Conservation (phyloP, 2,797 vertebrate genomes). For the Crotalus adamanteus region DNA sequence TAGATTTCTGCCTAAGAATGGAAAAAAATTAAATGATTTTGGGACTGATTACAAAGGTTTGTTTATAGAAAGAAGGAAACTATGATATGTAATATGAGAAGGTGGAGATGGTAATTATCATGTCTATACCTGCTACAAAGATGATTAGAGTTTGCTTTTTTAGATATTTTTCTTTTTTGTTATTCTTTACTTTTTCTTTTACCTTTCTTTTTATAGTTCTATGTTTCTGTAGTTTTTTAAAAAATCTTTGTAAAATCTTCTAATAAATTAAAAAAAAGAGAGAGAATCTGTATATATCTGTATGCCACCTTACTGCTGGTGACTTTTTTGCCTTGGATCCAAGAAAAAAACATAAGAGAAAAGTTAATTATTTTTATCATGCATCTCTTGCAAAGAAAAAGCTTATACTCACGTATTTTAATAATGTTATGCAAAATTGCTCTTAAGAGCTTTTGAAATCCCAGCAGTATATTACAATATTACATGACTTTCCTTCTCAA, state of each 20-base stretch:
- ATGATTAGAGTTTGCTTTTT: background rate
- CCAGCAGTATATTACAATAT: background rate
- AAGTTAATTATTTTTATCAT: background rate
- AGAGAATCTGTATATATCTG: background rate
- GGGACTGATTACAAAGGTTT: background rate
- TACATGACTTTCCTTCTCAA: background rate
- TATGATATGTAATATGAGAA: background rate
- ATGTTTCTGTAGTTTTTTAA: background rate
- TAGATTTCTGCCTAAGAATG: background rate
- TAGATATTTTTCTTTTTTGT: background rate
- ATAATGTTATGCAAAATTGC: background rate
- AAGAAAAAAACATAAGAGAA: background rate
- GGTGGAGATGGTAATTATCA: background rate
- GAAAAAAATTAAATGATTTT: background rate
- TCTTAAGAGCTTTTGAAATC: background rate
- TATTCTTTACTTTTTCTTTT: background rate
- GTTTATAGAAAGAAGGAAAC: background rate
- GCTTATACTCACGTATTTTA: background rate
- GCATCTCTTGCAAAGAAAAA: background rate
- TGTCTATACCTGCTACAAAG: background rate
- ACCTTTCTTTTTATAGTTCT: background rate
- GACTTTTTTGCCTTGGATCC: background rate
- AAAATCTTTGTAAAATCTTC: background rate
- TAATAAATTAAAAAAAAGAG: background rate
- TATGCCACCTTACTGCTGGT: background rate